phyloP scores from a whole-genome alignment of 2,113 vertebrate genomes.

The Mugil cephalus region DNA sequence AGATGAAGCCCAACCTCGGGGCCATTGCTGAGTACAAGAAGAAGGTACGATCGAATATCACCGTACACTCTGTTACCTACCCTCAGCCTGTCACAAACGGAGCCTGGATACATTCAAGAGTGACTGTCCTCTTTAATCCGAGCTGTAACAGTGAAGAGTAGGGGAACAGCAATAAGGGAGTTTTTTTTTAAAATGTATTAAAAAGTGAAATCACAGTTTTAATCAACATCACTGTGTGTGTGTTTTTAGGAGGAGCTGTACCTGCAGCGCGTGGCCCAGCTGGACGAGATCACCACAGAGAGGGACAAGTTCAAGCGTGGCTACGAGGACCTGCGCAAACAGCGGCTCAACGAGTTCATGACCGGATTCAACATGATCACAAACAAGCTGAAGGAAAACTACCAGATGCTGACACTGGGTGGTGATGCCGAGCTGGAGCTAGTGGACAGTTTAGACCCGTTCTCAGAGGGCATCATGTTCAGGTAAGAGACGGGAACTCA shows the following conservation, averaged over 20 bases:
- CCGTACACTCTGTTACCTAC: too few relatives aligned
- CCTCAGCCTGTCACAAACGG: too few relatives aligned
- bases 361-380: conserved; percentile 96
- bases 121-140: too few relatives aligned
- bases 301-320: conserved; percentile 91
- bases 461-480: conserved; percentile 98
- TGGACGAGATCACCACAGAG: conserved; percentile 91
- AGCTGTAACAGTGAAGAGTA: too few relatives aligned
- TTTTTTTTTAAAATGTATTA: too few relatives aligned
- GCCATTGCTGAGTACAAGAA: conserved; percentile 92
- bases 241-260: conserved; percentile 92
- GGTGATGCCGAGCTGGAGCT: conserved; percentile 97
- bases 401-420: conserved; percentile 97
- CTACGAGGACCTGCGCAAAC: conserved; percentile 92
- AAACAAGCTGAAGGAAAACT: conserved; percentile 98
- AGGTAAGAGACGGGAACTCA: conserved; percentile 85
- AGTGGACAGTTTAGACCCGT: conserved; percentile 97
- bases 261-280: conserved; percentile 91
- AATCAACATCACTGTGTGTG: background rate
- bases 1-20: conserved; percentile 93
- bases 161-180: too few relatives aligned
- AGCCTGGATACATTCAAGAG: too few relatives aligned
- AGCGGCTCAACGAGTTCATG: conserved; percentile 97
- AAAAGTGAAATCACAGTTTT: background rate
- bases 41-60: conserved; percentile 83